Base-by-base conservation (phyloP, 37 sponge, comb jelly and placozoan genomes). In the Lycopodina hypogea region DNA sequence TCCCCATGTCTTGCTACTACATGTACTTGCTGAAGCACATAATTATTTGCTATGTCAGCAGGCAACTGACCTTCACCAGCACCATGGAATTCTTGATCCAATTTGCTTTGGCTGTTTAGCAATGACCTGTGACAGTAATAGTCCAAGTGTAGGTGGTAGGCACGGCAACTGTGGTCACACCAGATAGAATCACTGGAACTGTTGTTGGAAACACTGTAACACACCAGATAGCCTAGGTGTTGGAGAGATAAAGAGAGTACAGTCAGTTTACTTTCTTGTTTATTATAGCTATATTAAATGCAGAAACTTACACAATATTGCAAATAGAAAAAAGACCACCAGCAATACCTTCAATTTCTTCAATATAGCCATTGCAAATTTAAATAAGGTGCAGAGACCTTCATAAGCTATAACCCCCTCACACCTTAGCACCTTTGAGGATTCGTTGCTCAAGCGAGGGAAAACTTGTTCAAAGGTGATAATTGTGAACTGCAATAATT, bases 1-100 rank as follows among this genome's bases (percentile, higher is more conserved):
- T 90, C 90, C 2, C 90, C 90, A 84, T 90, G 90, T 15, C 90
- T 55, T 24, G 60, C 33, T 23, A 90, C 28, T 1, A 83, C 51
- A 42, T 84, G 80, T 0, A 60, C 82, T 19, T 90, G 85, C 9
- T 81, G 48, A 12, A 90, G 82, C 34, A 77, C 70, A 68, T 55
- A 90, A 2, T 40, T 18, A 8, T 56, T 61, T 34, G 26, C 14
- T 14, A 65, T 26, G 8, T 32, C 42, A 0, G 70, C 42, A 0
- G 65, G 21, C 17, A 89, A 69, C 14, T n/a, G 34, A 28, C 85
- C 85, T 40, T 90, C 90, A 1, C 26, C 0, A 50, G 76, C 68
- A 15, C 12, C 1, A 41, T 11, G 22, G 23, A 45, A 45, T 26
- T 73, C 33, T 22, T 34, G 6, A 3, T 39, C 39, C 3, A 40